Percentiles rank a stretch among this genome's conserved stretches.
Evolutionary conservation across 2,113 vertebrate species (phyloP).

Genomic region (Myrmophylax atrothorax): DNA sequence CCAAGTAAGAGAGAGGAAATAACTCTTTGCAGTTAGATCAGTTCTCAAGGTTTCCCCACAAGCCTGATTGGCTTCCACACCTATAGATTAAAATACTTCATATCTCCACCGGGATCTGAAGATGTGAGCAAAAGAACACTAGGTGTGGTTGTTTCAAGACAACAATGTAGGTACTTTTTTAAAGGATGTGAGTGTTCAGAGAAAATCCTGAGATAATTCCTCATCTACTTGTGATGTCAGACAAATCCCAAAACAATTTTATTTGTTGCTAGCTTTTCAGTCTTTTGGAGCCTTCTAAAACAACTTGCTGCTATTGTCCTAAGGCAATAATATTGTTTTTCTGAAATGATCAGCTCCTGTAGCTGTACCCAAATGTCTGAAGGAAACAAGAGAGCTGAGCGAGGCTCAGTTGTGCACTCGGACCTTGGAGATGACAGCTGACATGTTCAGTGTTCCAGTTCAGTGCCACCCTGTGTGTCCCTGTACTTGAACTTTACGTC

Average conservation of each 20-base stretch:
- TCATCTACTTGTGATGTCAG: background rate
- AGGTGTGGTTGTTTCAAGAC: background rate
- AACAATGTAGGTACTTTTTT: background rate
- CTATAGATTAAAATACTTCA: background rate
- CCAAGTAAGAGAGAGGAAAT: background rate
- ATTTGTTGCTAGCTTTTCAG: background rate
- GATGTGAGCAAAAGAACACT: background rate
- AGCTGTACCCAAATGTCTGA: background rate
- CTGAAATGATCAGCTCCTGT: background rate
- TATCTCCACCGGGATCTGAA: background rate
- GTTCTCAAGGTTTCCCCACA: background rate
- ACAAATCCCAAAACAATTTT: background rate
- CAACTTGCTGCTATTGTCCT: background rate
- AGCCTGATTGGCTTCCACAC: accelerated
- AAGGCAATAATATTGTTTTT: background rate
- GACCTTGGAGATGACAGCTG: background rate
- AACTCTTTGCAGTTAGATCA: background rate
- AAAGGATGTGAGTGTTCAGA: background rate
- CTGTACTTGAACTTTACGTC: conserved; percentile 5
- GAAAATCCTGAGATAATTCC: background rate
- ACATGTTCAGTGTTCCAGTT: background rate
- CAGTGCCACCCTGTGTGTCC: background rate
- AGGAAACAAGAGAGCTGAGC: background rate
- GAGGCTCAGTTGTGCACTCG: accelerated
- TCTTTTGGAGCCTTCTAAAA: background rate